These are phyloP conservation scores for Leptinotarsa rubiginosa DNA, from an alignment of 2,888 invertebrate genomes.

Conservation along the genomic window DNA sequence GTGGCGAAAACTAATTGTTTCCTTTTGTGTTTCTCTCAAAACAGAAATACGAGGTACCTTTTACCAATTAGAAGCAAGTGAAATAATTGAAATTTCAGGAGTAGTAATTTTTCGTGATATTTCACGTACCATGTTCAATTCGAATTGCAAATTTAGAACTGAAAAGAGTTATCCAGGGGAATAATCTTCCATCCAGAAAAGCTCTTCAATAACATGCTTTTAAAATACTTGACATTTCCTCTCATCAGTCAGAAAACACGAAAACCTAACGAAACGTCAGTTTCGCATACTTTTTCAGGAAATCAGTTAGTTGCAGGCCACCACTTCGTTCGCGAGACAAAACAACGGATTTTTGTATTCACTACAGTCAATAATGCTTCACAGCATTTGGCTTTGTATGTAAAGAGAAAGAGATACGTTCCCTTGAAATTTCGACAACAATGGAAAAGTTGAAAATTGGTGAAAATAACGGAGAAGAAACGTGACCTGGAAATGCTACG, in stretches of 20 bases:
- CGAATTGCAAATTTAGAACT: too few species aligned
- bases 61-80: too few species aligned
- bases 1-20: too few species aligned
- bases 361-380: slow-evolving; percentile 1
- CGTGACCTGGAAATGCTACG: neutral
- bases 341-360: neutral
- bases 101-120: too few species aligned
- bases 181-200: too few species aligned
- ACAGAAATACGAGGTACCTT: too few species aligned
- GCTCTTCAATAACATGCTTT: too few species aligned
- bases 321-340: neutral
- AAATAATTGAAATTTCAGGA: too few species aligned
- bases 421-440: neutral
- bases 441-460: neutral
- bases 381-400: neutral
- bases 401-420: neutral
- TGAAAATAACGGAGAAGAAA: neutral
- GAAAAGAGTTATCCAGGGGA: too few species aligned
- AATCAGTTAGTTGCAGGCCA: neutral
- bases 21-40: too few species aligned
- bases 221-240: neutral
- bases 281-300: neutral
- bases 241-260: neutral
- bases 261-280: neutral
- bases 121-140: too few species aligned